phyloP scores from a whole-genome alignment of 2,797 vertebrate species.

The Myripristis jacobus region DNA sequence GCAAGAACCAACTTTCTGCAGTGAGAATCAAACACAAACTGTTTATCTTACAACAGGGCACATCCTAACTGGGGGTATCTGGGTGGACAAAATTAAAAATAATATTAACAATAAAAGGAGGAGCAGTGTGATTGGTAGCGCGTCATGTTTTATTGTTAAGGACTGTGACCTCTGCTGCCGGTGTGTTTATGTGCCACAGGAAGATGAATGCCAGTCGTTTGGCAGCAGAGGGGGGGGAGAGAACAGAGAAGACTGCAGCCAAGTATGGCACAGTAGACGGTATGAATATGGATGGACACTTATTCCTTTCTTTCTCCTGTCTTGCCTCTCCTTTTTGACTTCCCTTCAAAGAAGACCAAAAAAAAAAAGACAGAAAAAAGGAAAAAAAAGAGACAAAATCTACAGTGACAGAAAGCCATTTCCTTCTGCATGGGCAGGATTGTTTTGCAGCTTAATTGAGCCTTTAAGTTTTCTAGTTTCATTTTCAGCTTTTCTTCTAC shows the following conservation, averaged over 20 bases:
- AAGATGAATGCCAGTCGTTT: slow-evolving; percentile 23
- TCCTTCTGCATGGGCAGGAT: not conserved
- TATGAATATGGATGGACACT: slow-evolving; percentile 48
- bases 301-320: slow-evolving; percentile 9
- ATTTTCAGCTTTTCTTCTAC: not conserved
- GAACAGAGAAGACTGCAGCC: slow-evolving; percentile 10
- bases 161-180: slow-evolving; percentile 50
- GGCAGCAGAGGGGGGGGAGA: slow-evolving; percentile 7
- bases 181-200: slow-evolving; percentile 22
- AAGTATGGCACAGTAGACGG: slow-evolving; percentile 39
- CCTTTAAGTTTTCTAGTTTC: slow-evolving; percentile 2
- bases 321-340: not conserved
- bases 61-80: not conserved
- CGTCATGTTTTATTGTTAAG: slow-evolving; percentile 7
- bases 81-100: no score
- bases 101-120: not conserved
- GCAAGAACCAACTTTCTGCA: not conserved
- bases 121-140: slow-evolving; percentile 13
- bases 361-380: slow-evolving; percentile 7
- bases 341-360: no score
- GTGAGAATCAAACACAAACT: not conserved
- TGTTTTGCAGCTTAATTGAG: not conserved
- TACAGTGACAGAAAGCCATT: not conserved
- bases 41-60: not conserved
- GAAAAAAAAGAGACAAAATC: slow-evolving; percentile 6